Evolutionary conservation across 2,888 invertebrate genomes (phyloP), one percentile per base, ranked within the genome.

Genomic region (Hemistola chrysoprasaria): DNA sequence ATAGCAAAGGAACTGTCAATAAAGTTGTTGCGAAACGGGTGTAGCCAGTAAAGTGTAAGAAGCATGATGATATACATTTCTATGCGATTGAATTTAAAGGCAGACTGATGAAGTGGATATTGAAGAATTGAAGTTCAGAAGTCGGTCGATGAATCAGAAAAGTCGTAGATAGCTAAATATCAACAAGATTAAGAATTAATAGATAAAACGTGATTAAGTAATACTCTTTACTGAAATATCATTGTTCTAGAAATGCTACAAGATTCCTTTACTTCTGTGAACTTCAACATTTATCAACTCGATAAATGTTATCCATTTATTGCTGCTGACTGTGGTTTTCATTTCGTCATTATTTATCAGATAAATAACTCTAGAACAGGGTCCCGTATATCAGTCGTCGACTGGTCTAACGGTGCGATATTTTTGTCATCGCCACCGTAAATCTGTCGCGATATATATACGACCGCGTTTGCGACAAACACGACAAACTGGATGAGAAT

Each of bases 351-450:
- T 71, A 63, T 61, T 72, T 71, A 65, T 53, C 78, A 59, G 56
- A 79, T 82, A 81, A 77, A 80, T 80, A 71, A 76, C 61, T 56
- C 53, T 45, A 47, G 61, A 71, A 67, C 63, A 62, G 67, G 65
- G 56, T 33, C 46, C 66, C 52, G 65, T 83, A 81, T 73, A 58
- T 86, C 86, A 74, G 68, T 85, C 82, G 67, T 40, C 78, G 59
- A 50, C 59, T 71, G 65, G 72, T 78, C 66, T 62, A 47, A 49
- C 48, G 59, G 56, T 52, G 58, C 78, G 67, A 81, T 84, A 83
- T 77, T 78, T 83, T 77, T 67, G 80, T 85, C 86, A 74, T 61
- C 81, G 61, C 57, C 42, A 56, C 71, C 79, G 78, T 84, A 82
- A 85, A 85, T 58, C 68, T 70, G 83, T 83, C 80, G 71, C 48